phyloP scores from a whole-genome alignment of 1,140 invertebrate species.

The Nomia melanderi region DNA sequence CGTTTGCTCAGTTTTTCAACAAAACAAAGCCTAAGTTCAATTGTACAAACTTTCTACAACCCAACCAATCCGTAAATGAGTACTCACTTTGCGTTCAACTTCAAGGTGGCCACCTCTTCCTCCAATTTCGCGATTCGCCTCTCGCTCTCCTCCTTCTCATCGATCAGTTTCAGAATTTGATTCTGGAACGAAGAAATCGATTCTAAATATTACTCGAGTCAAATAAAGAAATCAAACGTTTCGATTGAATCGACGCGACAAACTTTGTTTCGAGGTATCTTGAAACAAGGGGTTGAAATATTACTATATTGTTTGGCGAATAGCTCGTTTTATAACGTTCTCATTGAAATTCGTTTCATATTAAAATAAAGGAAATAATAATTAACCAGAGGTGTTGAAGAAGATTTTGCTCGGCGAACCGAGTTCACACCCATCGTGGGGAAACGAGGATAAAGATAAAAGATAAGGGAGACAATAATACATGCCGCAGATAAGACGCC shows the following conservation, averaged over 20 bases:
- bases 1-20: background rate
- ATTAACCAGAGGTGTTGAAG: background rate
- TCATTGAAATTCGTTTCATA: too few species aligned
- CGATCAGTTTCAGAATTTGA: conserved; percentile 69
- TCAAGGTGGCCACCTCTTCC: conserved; percentile 71
- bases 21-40: background rate
- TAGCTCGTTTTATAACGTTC: too few species aligned
- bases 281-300: too few species aligned
- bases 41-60: background rate
- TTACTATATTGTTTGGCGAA: too few species aligned
- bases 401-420: background rate
- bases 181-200: conserved; percentile 59
- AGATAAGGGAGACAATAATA: conserved; percentile 43
- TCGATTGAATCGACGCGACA: too few species aligned
- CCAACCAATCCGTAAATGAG: conserved; percentile 25
- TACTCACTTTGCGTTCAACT: conserved; percentile 75
- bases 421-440: background rate
- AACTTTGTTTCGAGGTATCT: too few species aligned
- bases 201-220: background rate
- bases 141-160: conserved; percentile 72
- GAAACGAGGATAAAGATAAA: conserved; percentile 43
- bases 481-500: conserved; percentile 28
- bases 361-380: too few species aligned
- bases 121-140: conserved; percentile 73
- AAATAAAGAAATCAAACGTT: too few species aligned